Conservation (phyloP, 2,797 vertebrate species). For the Prunella strophiata region DNA sequence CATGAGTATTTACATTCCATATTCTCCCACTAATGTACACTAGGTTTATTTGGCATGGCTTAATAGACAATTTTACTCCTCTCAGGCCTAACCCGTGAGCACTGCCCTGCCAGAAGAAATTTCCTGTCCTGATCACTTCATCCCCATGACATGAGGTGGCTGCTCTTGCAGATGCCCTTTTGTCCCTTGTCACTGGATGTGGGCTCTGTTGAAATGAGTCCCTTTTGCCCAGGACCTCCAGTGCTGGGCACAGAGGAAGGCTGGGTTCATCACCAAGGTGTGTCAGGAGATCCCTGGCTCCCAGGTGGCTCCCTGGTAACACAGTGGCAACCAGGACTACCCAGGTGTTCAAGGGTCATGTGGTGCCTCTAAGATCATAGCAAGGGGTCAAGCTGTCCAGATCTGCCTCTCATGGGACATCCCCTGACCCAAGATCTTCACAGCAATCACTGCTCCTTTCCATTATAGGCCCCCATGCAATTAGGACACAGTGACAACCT, state of each 20-base stretch:
- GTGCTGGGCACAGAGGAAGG: neutral
- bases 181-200: neutral
- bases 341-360: rapidly evolving
- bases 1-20: conserved; percentile 62
- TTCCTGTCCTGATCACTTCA: neutral
- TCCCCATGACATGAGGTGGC: rapidly evolving
- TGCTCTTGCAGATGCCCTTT: neutral
- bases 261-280: neutral
- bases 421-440: neutral
- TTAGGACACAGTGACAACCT: neutral
- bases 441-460: neutral
- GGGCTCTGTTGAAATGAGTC: neutral
- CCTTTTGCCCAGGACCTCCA: neutral
- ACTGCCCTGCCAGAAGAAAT: neutral
- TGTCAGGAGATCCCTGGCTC: neutral
- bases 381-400: neutral
- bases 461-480: neutral
- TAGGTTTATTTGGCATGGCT: conserved; percentile 29
- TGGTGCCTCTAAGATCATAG: neutral
- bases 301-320: neutral
- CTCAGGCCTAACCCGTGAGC: neutral
- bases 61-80: neutral
- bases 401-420: neutral
- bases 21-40: neutral
- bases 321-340: neutral